Evolutionary conservation across 2,113 vertebrate genomes (phyloP), one percentile per base, ranked within the genome.

Genomic region (Psilopsiagon aymara): DNA sequence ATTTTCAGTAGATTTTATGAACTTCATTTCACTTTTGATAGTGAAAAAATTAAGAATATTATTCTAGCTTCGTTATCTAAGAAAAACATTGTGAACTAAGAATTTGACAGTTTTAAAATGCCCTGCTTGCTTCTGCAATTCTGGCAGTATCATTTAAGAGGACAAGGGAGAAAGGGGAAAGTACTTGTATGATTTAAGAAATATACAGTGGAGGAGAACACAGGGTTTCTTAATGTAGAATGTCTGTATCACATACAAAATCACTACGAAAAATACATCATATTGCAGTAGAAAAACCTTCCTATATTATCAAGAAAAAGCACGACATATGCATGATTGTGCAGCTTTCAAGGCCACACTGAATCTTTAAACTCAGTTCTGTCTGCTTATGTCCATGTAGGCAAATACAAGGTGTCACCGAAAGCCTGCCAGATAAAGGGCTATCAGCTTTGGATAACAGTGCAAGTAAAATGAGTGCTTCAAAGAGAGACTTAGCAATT

Each of bases 1-100:
- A 46, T 78, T 87, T 82, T 95, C 2, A 77, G 63, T 55, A 49
- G 13, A 66, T 82, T 88, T 69, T 82, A 63, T 71, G 59, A 86
- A 74, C 37, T 31, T 55, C 15, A 31, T 41, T 84, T 87, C 37
- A 13, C 10, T 76, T 90, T 35, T 70, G 33, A 24, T 31, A 46
- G 39, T 71, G 20, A 64, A 87, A 70, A 84, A 76, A n/a, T 9
- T 49, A n/a, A 71, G 24, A 78, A 82, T 71, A 21, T 39, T 52
- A 21, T 41, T 77, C 13, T 7, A 15, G 6, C 35, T 47, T 28
- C 13, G 16, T 35, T 6, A 67, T 17, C 12, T 33, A 76, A 74
- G 27, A 70, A 86, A 79, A 88, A 35, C 1, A 12, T 3, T 51
- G 8, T 17, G 7, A 7, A 43, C 11, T 3, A 71, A 73, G 8